Evolutionary conservation across 2,888 invertebrate species (phyloP).

Genomic region (Idaea biselata): DNA sequence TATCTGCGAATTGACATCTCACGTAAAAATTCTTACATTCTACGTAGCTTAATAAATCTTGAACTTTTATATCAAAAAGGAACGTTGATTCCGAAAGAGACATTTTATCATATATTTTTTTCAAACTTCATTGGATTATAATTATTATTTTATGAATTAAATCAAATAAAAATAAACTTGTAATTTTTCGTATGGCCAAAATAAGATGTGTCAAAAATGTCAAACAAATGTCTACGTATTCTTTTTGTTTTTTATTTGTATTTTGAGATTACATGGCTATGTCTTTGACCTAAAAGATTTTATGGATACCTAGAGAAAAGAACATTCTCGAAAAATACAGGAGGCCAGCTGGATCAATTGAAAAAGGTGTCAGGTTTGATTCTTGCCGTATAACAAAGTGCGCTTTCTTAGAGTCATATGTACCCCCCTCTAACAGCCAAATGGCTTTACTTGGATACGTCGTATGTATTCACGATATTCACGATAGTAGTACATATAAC

Average conservation of each 20-base stretch:
- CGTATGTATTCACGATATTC: too few relatives aligned
- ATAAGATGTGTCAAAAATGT: conserved; percentile 10
- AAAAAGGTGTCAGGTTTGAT: too few relatives aligned
- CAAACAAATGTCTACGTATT: neutral
- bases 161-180: conserved; percentile 33
- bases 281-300: neutral
- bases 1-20: conserved; percentile 52
- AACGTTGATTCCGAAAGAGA: conserved; percentile 62
- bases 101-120: conserved; percentile 43
- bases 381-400: too few relatives aligned
- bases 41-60: conserved; percentile 48
- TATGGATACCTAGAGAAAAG: too few relatives aligned
- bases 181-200: conserved; percentile 49
- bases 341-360: too few relatives aligned
- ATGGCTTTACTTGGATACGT: too few relatives aligned
- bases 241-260: neutral
- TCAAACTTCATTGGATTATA: conserved; percentile 20
- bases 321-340: too few relatives aligned
- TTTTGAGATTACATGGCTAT: neutral
- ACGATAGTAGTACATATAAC: too few relatives aligned
- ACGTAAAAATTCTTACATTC: conserved; percentile 48
- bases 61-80: conserved; percentile 58
- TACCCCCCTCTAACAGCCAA: too few relatives aligned
- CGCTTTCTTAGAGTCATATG: too few relatives aligned
- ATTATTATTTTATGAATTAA: conserved; percentile 20